phyloP scores from a whole-genome alignment of 2,113 vertebrate genomes.

The Pica pica region DNA sequence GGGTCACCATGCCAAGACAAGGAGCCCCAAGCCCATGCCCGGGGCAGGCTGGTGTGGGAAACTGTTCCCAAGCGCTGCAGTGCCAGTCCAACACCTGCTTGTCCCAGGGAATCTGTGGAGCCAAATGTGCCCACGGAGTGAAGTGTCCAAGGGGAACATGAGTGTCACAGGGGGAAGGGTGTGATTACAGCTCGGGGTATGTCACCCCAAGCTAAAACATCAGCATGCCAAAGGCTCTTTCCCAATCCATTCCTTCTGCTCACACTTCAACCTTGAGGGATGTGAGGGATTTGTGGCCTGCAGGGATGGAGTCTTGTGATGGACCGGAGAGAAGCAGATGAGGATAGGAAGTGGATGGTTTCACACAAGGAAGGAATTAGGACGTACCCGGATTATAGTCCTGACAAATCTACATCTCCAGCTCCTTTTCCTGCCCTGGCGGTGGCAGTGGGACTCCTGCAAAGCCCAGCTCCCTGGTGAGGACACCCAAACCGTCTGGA shows the following conservation, averaged over 20 bases:
- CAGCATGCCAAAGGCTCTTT: not conserved
- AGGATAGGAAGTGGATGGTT: not conserved
- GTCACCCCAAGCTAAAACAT: not conserved
- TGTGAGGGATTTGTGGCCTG: not conserved
- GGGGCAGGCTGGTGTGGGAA: not conserved
- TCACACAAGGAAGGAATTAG: not conserved
- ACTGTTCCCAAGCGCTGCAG: not conserved
- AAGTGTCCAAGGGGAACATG: no score
- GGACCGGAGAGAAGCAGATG: not conserved
- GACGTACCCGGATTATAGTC: conserved; percentile 5
- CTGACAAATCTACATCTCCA: not conserved
- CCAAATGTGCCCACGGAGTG: not conserved
- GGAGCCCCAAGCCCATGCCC: not conserved
- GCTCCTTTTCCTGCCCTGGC: not conserved
- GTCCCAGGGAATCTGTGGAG: not conserved
- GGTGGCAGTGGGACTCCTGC: not conserved
- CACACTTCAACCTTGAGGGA: not conserved
- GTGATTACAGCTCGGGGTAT: not conserved
- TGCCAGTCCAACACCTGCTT: fast-evolving
- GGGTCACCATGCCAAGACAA: not conserved
- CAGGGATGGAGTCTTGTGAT: not conserved
- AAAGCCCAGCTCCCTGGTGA: not conserved
- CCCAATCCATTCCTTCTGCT: not conserved
- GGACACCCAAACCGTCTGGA: not conserved
- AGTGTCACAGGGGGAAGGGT: not conserved